Evolutionary conservation across 2,113 vertebrate genomes (phyloP), one percentile per base, ranked within the genome.

Genomic region (Sinosuthora webbiana): DNA sequence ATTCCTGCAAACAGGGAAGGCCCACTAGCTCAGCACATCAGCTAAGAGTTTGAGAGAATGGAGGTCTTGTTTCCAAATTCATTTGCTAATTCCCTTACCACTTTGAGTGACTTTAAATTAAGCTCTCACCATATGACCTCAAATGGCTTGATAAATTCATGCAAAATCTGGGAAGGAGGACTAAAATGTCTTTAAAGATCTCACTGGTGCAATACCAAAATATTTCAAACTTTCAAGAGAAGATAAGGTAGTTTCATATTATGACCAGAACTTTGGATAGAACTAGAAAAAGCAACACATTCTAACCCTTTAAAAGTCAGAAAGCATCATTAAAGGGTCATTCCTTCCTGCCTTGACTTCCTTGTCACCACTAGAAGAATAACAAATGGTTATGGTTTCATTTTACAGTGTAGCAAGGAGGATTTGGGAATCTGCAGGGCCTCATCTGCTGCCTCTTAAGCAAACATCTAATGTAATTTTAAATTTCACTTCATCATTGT

Each of bases 391-490:
- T 95, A 90, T 90, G 84, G 96, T 97, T 98, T 98, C 96, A 96
- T 94, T 97, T 94, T 95, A 95, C 95, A 74, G 87, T 19, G 70
- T 73, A 95, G 95, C 93, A 94, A 95, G 91, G 91, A 96, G 89
- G 92, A 94, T 96, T 96, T 98, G 95, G 96, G 97, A 96, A 96
- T 97, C 96, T 94, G 75, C 97, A 97, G 97, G 95, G 96, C 92
- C 96, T 98, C 97, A 95, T 97, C 95, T 97, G 94, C 94, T 97
- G 96, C 94, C 97, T 94, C 96, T 97, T 97, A 98, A 96, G 94
- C 94, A 98, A 98, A 98, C 92, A 98, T 87, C 90, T 96, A 97
- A 97, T 91, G 97, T 82, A 97, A 97, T 97, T 98, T 96, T 86
- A 97, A 98, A 97, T 97, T 98, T 97, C 96, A 97, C 89, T 98